Evolutionary conservation across 2,888 invertebrate species (phyloP).

Genomic region (Idaea straminata): DNA sequence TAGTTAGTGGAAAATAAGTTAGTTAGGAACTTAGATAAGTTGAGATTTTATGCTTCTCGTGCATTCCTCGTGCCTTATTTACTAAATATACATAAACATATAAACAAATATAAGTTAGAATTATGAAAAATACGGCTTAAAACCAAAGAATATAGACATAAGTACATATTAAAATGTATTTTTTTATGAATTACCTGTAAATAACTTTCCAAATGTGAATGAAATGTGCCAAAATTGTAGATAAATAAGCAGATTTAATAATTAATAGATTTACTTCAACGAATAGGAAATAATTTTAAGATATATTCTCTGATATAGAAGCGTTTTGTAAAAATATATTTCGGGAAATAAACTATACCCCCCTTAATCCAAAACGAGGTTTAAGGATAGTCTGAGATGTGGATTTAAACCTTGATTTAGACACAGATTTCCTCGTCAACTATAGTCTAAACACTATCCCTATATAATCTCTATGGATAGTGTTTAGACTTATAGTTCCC

Average conservation of each 20-base stretch:
- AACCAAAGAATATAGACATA: conserved; percentile 3
- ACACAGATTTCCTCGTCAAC: too few relatives aligned
- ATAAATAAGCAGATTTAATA: conserved; percentile 9
- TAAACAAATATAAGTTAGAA: neutral
- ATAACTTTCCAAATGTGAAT: conserved; percentile 47
- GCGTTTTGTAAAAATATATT: neutral
- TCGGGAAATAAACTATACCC: too few relatives aligned
- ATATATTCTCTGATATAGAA: neutral
- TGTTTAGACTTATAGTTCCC: too few relatives aligned
- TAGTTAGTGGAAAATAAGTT: conserved; percentile 16
- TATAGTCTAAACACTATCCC: too few relatives aligned
- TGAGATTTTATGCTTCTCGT: conserved; percentile 40
- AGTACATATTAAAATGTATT: neutral
- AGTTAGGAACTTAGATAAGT: conserved; percentile 10
- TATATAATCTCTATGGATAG: too few relatives aligned
- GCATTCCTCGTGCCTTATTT: conserved; percentile 76
- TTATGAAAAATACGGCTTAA: conserved; percentile 8
- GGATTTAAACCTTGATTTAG: too few relatives aligned
- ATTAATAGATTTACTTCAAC: too few relatives aligned
- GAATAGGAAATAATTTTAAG: too few relatives aligned
- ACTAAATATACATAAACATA: conserved; percentile 11
- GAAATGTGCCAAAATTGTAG: conserved; percentile 50
- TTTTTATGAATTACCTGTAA: conserved; percentile 28
- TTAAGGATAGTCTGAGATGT: too few relatives aligned
- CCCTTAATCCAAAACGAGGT: too few relatives aligned